Evolutionary conservation across 1,140 invertebrate genomes (phyloP).

Genomic region (Chlorops oryzae): DNA sequence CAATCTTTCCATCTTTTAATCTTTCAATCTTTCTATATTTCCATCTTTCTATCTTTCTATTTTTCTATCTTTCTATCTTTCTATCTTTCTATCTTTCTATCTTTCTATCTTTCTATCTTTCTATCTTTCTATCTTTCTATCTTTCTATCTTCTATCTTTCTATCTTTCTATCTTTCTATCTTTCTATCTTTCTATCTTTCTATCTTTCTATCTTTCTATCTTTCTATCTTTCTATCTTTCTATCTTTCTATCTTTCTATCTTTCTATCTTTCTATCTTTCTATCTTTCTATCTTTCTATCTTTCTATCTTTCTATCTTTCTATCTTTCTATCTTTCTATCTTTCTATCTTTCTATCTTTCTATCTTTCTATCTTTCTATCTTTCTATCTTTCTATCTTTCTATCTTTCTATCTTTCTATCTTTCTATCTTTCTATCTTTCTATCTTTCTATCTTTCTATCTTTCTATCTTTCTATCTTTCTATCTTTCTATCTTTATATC

Average conservation of each 20-base stretch:
- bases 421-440: neutral
- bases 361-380: neutral
- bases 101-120: neutral
- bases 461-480: neutral
- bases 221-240: neutral
- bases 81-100: neutral
- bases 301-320: neutral
- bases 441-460: neutral
- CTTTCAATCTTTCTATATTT: neutral
- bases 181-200: neutral
- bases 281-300: neutral
- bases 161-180: neutral
- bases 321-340: neutral
- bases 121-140: neutral
- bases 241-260: neutral
- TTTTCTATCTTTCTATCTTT: neutral
- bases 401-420: neutral
- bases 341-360: neutral
- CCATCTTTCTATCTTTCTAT: neutral
- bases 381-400: neutral
- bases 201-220: neutral
- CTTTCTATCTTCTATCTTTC: neutral
- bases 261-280: neutral
- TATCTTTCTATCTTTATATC: no score
- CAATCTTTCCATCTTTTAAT: no score